Evolutionary conservation across 1,140 invertebrate genomes (phyloP).

Genomic region (Drosophila saltans): DNA sequence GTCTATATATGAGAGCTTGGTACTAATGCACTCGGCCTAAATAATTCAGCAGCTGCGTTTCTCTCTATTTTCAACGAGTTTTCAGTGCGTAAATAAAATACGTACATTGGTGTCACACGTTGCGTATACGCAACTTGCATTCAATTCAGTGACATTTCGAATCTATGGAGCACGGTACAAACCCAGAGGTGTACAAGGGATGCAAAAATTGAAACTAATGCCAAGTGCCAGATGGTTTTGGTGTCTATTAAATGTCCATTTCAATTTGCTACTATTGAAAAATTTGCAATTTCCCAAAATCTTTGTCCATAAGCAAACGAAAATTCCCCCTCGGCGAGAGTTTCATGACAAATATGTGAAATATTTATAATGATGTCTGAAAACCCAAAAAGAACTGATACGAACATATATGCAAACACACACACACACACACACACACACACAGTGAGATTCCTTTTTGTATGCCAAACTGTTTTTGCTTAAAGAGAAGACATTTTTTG

Average conservation of each 20-base stretch:
- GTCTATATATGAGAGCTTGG: slow-evolving; percentile 10
- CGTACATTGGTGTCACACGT: slow-evolving; percentile 41
- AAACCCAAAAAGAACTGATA: not conserved
- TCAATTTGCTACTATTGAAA: slow-evolving; percentile 55
- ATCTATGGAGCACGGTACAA: not conserved
- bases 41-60: slow-evolving; percentile 60
- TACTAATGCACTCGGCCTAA: slow-evolving; percentile 75
- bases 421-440: too few relatives aligned
- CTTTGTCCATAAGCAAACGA: slow-evolving; percentile 14
- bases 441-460: too few relatives aligned
- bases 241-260: slow-evolving; percentile 66
- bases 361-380: not conserved
- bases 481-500: too few relatives aligned
- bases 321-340: not conserved
- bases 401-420: too few relatives aligned
- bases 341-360: not conserved
- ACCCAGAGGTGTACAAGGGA: not conserved
- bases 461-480: too few relatives aligned
- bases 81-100: slow-evolving; percentile 69
- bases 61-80: slow-evolving; percentile 55
- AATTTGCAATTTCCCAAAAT: slow-evolving; percentile 43
- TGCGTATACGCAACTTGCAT: slow-evolving; percentile 73
- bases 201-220: slow-evolving; percentile 17
- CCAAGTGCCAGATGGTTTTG: slow-evolving; percentile 33
- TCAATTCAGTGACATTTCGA: slow-evolving; percentile 11